These are phyloP conservation scores for Mythimna pallens DNA, from an alignment of 2,888 invertebrate genomes.

Conservation along the genomic window DNA sequence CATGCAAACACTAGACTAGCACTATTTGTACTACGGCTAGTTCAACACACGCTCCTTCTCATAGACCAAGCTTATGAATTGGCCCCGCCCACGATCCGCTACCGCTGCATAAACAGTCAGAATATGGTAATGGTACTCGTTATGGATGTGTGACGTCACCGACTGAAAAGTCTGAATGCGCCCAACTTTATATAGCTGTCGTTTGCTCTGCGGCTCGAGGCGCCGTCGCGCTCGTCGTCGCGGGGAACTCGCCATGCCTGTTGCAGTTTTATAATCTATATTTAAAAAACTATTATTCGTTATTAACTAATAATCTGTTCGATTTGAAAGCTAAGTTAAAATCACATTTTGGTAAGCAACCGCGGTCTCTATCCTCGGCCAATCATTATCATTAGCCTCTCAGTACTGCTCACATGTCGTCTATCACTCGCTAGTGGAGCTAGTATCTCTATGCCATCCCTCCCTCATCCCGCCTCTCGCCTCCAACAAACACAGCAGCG, in stretches of 20 bases:
- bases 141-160: constrained; percentile 7
- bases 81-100: too few species aligned
- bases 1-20: constrained; percentile 8
- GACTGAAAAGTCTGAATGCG: not conserved
- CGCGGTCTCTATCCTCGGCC: too few species aligned
- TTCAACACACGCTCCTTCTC: not conserved
- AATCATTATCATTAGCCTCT: not conserved
- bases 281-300: too few species aligned
- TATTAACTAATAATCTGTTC: too few species aligned
- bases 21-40: not conserved
- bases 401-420: not conserved
- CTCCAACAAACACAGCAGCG: not conserved
- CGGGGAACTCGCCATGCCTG: not conserved
- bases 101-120: not conserved
- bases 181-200: not conserved
- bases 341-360: not conserved
- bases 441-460: too few species aligned
- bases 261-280: not conserved
- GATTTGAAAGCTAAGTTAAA: not conserved
- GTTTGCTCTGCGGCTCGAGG: too few species aligned
- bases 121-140: not conserved
- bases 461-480: not conserved
- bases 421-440: too few species aligned
- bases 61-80: not conserved
- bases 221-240: not conserved